Base-by-base conservation (phyloP, 2,888 invertebrate species). In the Phalera bucephala region DNA sequence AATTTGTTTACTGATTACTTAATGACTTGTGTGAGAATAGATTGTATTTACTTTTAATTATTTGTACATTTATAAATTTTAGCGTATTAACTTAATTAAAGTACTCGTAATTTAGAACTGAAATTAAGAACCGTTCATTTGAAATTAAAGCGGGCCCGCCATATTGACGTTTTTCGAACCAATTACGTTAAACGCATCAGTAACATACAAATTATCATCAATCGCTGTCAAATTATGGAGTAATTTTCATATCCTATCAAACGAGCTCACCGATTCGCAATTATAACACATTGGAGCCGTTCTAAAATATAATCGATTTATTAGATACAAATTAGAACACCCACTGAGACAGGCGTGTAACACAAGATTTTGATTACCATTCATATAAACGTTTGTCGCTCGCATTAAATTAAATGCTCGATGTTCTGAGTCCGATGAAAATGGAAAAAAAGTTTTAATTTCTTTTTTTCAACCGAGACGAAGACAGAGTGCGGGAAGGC, bases 401-500 rank as follows among this genome's bases (percentile, higher is more conserved):
- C 62, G 64, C 69, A 72, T 71, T 71, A 79, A 75, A 81, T 72
- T 73, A 74, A 79, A 72, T 53, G 68, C 51, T 59, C 48, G 42
- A 56, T n/a, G 52, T 52, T 29, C 55, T 40, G 59, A 59, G 38
- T 65, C 74, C 64, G 67, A 76, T 76, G 72, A 73, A 75, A 78
- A 76, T 64, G 58, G 64, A 70, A 65, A 59, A 58, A 60, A 62
- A 64, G 71, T 75, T 76, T 78, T 76, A 79, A 76, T 80, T 75
- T 72, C 68, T 80, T 80, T 81, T 79, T 75, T 69, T 38, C 58
- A 64, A 62, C 61, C 50, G 58, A 81, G 88, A 87, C 87, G 86
- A 87, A 87, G 88, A 88, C 80, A 64, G 80, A 87, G 81, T 80
- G 77, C 68, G 64, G 75, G 71, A 72, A 71, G 75, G 76, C 70